Evolutionary conservation across 2,888 invertebrate genomes (phyloP), one percentile per base, ranked within the genome.

Genomic region (Limnephilus marmoratus): DNA sequence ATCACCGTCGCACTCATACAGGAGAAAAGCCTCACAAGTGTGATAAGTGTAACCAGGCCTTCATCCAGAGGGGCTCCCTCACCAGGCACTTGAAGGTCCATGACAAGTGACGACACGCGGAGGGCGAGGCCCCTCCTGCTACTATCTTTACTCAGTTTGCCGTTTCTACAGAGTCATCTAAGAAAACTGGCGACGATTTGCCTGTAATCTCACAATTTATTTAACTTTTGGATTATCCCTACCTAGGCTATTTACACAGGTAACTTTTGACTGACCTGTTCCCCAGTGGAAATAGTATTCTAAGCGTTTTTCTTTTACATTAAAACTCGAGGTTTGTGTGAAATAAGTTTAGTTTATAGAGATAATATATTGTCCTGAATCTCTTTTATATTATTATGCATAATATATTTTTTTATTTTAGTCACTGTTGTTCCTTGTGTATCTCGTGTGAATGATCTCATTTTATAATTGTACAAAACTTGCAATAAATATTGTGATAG

Each of bases 41-140:
- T 91, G 91, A 90, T 0, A 94, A 96, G 0, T 96, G 96, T 93
- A 95, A 95, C 24, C 95, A 95, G 90, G 94, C 95, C 3, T 96
- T 96, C 92, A 95, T 95, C 0, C 96, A 96, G 93, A 94, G 95
- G 81, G 96, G 96, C 0, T 95, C 96, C 0, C 93, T 96, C 92
- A 96, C 95, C 41, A 94, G 96, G 87, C 96, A 96, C 94, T 95
- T 96, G 95, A 96, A 95, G 94, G 95, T 96, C 12, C 96, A 96
- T 81, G 93, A 93, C 3, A 94, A 93, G 89, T 81, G 85, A 87
- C 85, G 80, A 13, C 49, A 91, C 83, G 82, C 85, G 18, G 90
- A 90, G 81, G 90, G 82, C 34, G 87, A 45, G 82, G 91, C 53
- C 37, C 31, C 68, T 34, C 41, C 29, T 89, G 31, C 68, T 12